phyloP scores from a whole-genome alignment of 1,140 invertebrate species.

The Penaeus japonicus region DNA sequence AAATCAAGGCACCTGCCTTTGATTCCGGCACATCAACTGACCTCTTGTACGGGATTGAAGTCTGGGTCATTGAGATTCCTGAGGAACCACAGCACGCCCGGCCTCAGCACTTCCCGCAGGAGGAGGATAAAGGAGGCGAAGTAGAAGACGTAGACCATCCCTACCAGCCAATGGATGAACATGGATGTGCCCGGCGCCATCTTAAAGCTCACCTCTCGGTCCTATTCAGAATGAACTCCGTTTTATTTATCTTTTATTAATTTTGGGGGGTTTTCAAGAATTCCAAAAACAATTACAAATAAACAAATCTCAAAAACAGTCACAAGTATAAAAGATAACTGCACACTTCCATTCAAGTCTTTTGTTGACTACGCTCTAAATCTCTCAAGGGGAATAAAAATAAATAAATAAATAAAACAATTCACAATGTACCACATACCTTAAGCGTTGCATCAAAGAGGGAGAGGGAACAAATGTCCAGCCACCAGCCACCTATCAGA shows the following conservation, averaged over 20 bases:
- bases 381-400: neutral
- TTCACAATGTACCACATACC: conserved; percentile 64
- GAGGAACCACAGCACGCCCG: conserved; percentile 96
- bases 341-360: neutral
- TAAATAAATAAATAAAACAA: neutral
- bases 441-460: conserved; percentile 92
- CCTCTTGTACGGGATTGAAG: conserved; percentile 96
- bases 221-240: conserved; percentile 61
- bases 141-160: conserved; percentile 99
- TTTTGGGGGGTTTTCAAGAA: too few species aligned
- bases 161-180: conserved; percentile 99
- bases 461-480: conserved; percentile 96
- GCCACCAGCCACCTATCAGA: conserved; percentile 97
- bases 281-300: neutral
- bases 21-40: conserved; percentile 54
- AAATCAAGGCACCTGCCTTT: too few species aligned
- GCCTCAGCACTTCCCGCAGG: conserved; percentile 90
- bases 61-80: conserved; percentile 98
- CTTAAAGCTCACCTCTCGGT: conserved; percentile 84
- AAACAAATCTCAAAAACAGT: neutral
- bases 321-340: neutral
- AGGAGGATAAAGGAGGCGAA: conserved; percentile 97
- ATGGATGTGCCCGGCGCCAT: conserved; percentile 93
- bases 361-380: too few species aligned
- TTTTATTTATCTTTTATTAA: too few species aligned